Base-by-base conservation (phyloP, 2,797 vertebrate genomes). In the Betta splendens region DNA sequence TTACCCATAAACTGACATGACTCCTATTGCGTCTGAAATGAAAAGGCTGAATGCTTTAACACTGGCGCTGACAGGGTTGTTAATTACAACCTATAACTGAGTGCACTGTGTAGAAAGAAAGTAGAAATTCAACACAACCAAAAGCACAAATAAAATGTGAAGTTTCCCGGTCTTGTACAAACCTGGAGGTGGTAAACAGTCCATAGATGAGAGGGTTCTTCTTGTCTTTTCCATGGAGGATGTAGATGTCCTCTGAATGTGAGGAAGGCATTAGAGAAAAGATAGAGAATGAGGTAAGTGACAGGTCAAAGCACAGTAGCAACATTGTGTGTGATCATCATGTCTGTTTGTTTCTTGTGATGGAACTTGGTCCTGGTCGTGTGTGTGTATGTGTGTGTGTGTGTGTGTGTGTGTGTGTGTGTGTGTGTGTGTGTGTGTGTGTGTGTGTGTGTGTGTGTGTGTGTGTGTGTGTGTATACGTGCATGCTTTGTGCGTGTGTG, bases 181-280 rank as follows among this genome's bases (percentile, higher is more conserved):
- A 94, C 93, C 93, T 93, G 49, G 90, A 91, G 28, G 92, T 94
- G 57, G 92, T 94, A 60, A 94, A 94, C 70, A 94, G 76, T 54
- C 91, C 92, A 1, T 93, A 94, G 87, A 94, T 92, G 39, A 93
- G 87, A n/a, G 92, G 93, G 60, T 91, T 93, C 69, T 89, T 93
- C 87, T 92, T 90, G 79, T 94, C 91, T 78, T 92, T 94, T 13
- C 89, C 91, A 3, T 87, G 78, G 20, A 91, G 92, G 68, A 93
- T 91, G 29, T 93, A 93, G 56, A 93, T 79, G 72, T 94, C 92
- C 88, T 94, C 93, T 94, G 79, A 1, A 80, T 36, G 29, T 36
- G 70, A 55, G 60, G 29, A 59, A 57, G 16, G 51, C 38, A 8
- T 35, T n/a, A n/a, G 35, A 26, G 46, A 28, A 50, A 57, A 13